phyloP scores from a whole-genome alignment of 1,140 invertebrate species.

The Pteromalus puparum region DNA sequence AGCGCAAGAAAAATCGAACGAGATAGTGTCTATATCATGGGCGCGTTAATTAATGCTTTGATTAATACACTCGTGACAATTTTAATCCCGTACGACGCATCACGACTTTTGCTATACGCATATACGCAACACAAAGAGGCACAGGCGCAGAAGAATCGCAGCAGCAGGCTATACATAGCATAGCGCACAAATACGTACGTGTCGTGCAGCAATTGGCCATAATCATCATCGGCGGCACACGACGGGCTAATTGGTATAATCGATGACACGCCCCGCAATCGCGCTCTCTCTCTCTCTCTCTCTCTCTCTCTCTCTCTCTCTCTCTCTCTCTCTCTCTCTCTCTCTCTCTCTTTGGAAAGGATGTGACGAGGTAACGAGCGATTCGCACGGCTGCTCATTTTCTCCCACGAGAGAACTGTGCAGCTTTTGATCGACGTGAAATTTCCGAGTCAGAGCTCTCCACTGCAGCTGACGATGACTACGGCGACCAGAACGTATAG shows the following conservation, averaged over 20 bases:
- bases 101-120: too few species aligned
- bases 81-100: too few species aligned
- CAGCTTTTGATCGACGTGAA: too few species aligned
- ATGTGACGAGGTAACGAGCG: slow-evolving; percentile 64
- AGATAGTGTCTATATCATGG: background rate
- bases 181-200: background rate
- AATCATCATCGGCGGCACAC: slow-evolving; percentile 51
- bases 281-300: slow-evolving; percentile 57
- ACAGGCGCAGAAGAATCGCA: too few species aligned
- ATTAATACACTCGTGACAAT: too few species aligned
- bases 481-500: background rate
- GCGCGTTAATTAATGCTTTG: too few species aligned
- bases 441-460: too few species aligned
- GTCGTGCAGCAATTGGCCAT: background rate
- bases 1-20: slow-evolving; percentile 31
- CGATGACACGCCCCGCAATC: slow-evolving; percentile 53
- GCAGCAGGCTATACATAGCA: background rate
- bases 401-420: background rate
- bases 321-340: too few species aligned
- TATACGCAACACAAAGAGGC: too few species aligned
- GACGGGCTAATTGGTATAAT: slow-evolving; percentile 70
- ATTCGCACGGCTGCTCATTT: slow-evolving; percentile 52
- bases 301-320: too few species aligned
- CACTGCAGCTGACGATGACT: background rate
- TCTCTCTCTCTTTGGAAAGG: slow-evolving; percentile 60